Evolutionary conservation across 1,140 invertebrate species (phyloP).

Genomic region (Drosophila rufa): DNA sequence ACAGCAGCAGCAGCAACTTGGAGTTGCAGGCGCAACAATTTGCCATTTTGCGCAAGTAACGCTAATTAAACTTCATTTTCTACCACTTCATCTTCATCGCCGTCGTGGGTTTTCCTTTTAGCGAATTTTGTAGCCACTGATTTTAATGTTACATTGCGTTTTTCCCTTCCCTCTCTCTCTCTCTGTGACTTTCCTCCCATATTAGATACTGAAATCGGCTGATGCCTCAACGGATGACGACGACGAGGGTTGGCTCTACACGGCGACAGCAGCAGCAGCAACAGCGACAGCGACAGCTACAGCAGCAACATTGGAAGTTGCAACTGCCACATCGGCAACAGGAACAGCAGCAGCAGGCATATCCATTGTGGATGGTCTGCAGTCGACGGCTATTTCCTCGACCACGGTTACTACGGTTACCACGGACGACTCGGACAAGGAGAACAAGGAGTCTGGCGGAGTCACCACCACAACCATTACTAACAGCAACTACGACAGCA

Average conservation of each 20-base stretch:
- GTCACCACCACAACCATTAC: constrained; percentile 46
- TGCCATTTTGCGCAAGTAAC: constrained; percentile 83
- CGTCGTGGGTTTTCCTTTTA: constrained; percentile 43
- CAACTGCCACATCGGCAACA: constrained; percentile 24
- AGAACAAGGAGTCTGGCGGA: constrained; percentile 72
- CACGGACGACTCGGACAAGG: constrained; percentile 81
- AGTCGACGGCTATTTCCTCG: constrained; percentile 72
- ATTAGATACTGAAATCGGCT: constrained; percentile 81
- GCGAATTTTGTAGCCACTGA: constrained; percentile 48
- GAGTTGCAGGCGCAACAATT: constrained; percentile 73
- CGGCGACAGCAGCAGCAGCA: constrained; percentile 53
- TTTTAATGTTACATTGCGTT: constrained; percentile 60
- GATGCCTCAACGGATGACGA: constrained; percentile 84
- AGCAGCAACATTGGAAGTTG: constrained; percentile 27
- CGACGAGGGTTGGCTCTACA: constrained; percentile 82
- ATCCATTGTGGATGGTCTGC: constrained; percentile 74
- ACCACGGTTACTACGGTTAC: constrained; percentile 58
- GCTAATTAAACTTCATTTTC: constrained; percentile 83
- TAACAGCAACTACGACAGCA: constrained; percentile 75
- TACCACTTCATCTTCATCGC: constrained; percentile 71
- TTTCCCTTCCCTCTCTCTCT: constrained; percentile 15
- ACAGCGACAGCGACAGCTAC: constrained; percentile 27
- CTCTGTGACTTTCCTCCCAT: constrained; percentile 5
- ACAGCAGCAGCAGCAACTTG: constrained; percentile 23
- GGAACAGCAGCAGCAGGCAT: constrained; percentile 30